Evolutionary conservation across 2,113 vertebrate species (phyloP), one percentile per base, ranked within the genome.

Genomic region (Ceuthmochares aereus): DNA sequence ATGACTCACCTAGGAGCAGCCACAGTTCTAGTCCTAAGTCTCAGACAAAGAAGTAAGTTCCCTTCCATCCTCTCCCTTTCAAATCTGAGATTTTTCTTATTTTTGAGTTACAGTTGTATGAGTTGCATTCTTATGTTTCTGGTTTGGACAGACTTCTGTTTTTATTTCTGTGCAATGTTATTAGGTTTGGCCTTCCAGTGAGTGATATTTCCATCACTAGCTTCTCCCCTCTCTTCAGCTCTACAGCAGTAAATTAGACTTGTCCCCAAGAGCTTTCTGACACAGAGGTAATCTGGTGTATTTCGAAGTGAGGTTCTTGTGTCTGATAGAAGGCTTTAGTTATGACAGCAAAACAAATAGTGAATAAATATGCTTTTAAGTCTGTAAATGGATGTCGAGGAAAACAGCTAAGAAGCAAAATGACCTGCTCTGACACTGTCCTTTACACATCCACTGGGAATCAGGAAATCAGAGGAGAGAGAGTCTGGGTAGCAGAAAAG

Each of bases 301-400:
- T 91, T 92, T 92, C 1, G 5, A 79, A 70, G 66, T 76, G 20
- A 72, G 45, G 22, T 75, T 87, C 63, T 89, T 82, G 47, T 85
- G 62, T 79, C 45, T 82, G 52, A 79, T 75, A 22, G 74, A 92
- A 84, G 15, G 54, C 62, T 87, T 96, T 89, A 82, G 77, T 87
- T 87, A 73, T 82, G 81, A 84, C 49, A 89, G 27, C n/a, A 85
- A 94, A 94, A 84, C 37, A 89, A 89, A 93, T 42, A 69, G 70
- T 58, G 43, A 89, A 89, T 84, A 93, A 68, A 49, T 72, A 72
- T 54, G 67, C 69, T 79, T 93, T 96, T 85, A 89, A 27, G 10
- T 86, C 90, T 85, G n/a, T 85, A 91, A 87, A 12, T 80, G 62
- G 37, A 85, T 73, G 79, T 87, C 78, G 91, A 82, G 25, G 30